These are phyloP conservation scores for Ephydatia muelleri DNA, from an alignment of 37 sponge, comb jelly and placozoan species.

Conservation along the genomic window DNA sequence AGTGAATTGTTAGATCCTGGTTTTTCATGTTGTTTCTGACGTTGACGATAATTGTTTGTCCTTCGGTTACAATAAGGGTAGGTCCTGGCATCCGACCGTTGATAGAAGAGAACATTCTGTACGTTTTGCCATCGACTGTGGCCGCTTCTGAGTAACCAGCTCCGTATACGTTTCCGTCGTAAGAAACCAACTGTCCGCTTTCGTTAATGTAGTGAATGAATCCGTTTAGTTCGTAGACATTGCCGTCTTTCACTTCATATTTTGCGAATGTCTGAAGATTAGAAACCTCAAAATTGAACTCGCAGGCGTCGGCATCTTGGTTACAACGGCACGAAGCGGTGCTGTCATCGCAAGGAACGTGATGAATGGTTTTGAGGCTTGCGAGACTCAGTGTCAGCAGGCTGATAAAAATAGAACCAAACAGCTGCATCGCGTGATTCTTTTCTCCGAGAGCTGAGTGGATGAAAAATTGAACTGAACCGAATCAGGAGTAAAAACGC, in stretches of 20 bases:
- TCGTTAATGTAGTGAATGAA: slow-evolving; percentile 12
- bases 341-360: slow-evolving; percentile 1
- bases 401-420: too few species aligned
- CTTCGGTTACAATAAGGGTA: slow-evolving; percentile 59
- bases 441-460: too few species aligned
- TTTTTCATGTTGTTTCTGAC: slow-evolving; percentile 51
- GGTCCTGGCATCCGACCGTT: slow-evolving; percentile 78
- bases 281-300: slow-evolving; percentile 16
- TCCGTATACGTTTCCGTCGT: background rate
- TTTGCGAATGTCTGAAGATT: slow-evolving; percentile 33
- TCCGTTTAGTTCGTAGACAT: background rate
- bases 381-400: too few species aligned
- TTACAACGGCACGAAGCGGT: slow-evolving; percentile 24
- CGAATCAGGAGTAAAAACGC: too few species aligned
- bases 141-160: slow-evolving; percentile 37
- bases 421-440: too few species aligned
- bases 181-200: background rate
- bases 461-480: too few species aligned
- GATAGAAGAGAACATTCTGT: slow-evolving; percentile 42
- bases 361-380: background rate
- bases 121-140: slow-evolving; percentile 67
- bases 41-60: slow-evolving; percentile 49
- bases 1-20: slow-evolving; percentile 65
- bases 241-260: slow-evolving; percentile 8
- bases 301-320: slow-evolving; percentile 23